A percentile compares a stretch with the other conserved stretches of the same genome.
phyloP scores from a whole-genome alignment of 1,140 invertebrate genomes.

The Drosophila nannoptera region DNA sequence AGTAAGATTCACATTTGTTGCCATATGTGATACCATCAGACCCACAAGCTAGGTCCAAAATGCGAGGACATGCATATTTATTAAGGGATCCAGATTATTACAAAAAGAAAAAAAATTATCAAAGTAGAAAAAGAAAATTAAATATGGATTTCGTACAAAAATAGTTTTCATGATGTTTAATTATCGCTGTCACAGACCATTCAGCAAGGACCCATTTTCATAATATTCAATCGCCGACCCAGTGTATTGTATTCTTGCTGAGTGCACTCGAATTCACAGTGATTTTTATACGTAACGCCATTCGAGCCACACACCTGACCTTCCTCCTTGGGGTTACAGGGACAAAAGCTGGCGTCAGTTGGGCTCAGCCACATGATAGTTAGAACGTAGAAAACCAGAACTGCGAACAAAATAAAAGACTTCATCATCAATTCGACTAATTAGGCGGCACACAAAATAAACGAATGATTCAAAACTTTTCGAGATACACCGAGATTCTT shows the following conservation, averaged over 20 bases:
- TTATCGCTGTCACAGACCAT: conserved; percentile 1
- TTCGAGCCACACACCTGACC: conserved; percentile 65
- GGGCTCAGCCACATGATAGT: conserved; percentile 26
- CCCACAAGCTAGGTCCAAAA: too few species aligned
- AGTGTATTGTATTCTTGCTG: conserved; percentile 61
- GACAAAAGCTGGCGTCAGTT: conserved; percentile 56
- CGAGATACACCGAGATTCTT: conserved; percentile 15
- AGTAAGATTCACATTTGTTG: too few species aligned
- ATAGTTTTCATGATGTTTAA: background rate
- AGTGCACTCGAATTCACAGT: conserved; percentile 72
- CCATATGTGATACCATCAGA: too few species aligned
- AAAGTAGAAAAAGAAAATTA: background rate
- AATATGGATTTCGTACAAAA: background rate
- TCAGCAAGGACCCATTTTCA: conserved; percentile 43
- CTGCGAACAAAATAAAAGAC: conserved; percentile 35
- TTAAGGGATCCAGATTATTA: background rate
- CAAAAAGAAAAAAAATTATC: background rate
- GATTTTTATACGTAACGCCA: conserved; percentile 68
- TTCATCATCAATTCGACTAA: conserved; percentile 53
- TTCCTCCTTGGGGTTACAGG: conserved; percentile 60
- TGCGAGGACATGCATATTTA: too few species aligned
- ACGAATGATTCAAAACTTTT: background rate
- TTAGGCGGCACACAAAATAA: conserved; percentile 5
- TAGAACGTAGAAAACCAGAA: conserved; percentile 42
- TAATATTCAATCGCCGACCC: conserved; percentile 48